Conservation (phyloP, 2,113 vertebrate genomes). For the Genyomyrus donnyi region DNA sequence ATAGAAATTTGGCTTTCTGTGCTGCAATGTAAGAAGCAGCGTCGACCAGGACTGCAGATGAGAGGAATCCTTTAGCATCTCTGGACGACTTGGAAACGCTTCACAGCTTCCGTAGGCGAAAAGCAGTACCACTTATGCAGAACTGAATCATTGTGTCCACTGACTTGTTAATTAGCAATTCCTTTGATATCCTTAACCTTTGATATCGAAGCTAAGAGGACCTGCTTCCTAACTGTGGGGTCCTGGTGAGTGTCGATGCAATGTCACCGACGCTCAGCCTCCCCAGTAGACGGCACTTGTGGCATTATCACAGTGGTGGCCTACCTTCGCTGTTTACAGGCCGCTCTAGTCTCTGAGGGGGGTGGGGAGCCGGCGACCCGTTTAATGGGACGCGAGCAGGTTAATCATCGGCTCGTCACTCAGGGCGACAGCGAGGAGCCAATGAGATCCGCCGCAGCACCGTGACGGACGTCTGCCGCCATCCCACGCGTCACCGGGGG, state of each 20-base stretch:
- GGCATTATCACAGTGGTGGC: background rate
- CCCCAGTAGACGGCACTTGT: background rate
- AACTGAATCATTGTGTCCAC: background rate
- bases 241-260: background rate
- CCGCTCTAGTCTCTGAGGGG: conserved; percentile 21
- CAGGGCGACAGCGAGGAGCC: conserved; percentile 30
- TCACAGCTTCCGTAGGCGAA: background rate
- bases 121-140: background rate
- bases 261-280: background rate
- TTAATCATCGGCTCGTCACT: conserved; percentile 46
- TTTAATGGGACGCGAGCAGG: conserved; percentile 29
- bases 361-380: background rate
- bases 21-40: background rate
- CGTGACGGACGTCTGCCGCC: conserved; percentile 40
- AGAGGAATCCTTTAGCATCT: background rate
- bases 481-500: conserved; percentile 32
- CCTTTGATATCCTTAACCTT: background rate
- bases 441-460: conserved; percentile 24
- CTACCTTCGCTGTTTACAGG: background rate
- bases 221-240: background rate
- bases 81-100: background rate
- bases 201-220: background rate
- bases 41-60: background rate
- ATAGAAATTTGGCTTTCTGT: background rate
- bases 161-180: background rate